Evolutionary conservation across 2,797 vertebrate genomes (phyloP).

Genomic region (Siniperca scherzeri): DNA sequence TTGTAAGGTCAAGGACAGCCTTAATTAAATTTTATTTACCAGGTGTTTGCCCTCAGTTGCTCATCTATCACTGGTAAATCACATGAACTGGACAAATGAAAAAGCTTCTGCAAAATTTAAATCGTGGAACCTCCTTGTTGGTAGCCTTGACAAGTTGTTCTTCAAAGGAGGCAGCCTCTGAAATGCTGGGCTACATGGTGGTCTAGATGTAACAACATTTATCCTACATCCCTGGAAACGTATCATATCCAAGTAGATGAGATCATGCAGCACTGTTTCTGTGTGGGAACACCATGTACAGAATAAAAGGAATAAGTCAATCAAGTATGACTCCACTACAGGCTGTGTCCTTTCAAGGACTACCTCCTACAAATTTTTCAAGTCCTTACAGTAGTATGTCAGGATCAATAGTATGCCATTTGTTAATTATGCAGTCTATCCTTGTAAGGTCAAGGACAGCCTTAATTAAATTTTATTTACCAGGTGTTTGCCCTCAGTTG

Average conservation of each 20-base stretch:
- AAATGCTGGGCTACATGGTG: slow-evolving; percentile 47
- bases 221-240: slow-evolving; percentile 54
- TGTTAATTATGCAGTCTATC: slow-evolving; percentile 22
- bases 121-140: slow-evolving; percentile 12
- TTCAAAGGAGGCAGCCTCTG: not conserved
- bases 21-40: slow-evolving; percentile 21
- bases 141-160: slow-evolving; percentile 15
- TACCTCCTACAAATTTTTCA: not conserved
- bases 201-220: slow-evolving; percentile 56
- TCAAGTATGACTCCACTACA: not conserved
- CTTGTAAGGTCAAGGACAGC: not conserved
- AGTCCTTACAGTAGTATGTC: not conserved
- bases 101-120: slow-evolving; percentile 13
- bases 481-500: slow-evolving; percentile 25
- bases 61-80: slow-evolving; percentile 37
- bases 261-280: slow-evolving; percentile 52
- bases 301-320: slow-evolving; percentile 54
- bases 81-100: slow-evolving; percentile 36
- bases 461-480: slow-evolving; percentile 22
- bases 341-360: not conserved
- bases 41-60: slow-evolving; percentile 25
- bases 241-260: slow-evolving; percentile 54
- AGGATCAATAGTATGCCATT: slow-evolving; percentile 29
- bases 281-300: slow-evolving; percentile 67
- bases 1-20: not conserved